Conservation (phyloP, 1,140 invertebrate species). For the Triops cancriformis region DNA sequence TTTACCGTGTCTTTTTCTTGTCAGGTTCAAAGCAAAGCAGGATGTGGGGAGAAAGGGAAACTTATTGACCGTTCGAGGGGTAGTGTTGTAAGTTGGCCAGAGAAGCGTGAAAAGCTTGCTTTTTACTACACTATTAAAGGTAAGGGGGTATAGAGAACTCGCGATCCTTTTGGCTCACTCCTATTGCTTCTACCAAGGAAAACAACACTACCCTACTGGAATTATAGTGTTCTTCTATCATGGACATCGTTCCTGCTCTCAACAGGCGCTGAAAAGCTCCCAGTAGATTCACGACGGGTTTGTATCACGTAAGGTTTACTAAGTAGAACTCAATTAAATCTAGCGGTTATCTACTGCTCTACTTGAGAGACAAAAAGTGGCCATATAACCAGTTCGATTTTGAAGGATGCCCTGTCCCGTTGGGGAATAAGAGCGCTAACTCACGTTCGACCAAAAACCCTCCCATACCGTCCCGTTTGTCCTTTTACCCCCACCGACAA, state of each 20-base stretch:
- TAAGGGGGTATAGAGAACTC: neutral
- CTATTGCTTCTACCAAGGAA: neutral
- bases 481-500: neutral
- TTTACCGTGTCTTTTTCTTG: neutral
- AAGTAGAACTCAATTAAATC: too few relatives aligned
- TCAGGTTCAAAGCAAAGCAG: neutral
- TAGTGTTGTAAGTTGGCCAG: neutral
- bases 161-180: neutral
- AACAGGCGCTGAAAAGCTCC: neutral
- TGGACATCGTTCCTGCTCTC: too few relatives aligned
- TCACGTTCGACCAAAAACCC: neutral
- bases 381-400: neutral
- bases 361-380: neutral
- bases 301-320: neutral
- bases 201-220: neutral
- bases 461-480: neutral
- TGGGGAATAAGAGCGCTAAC: neutral
- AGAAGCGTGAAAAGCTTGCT: neutral
- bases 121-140: neutral
- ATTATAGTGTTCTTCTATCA: too few relatives aligned
- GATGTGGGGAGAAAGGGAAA: neutral
- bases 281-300: neutral
- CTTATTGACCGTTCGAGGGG: constrained; percentile 9
- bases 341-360: neutral
- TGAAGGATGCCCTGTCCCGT: neutral